Evolutionary conservation across 2,113 vertebrate genomes (phyloP).

Genomic region (Daboia siamensis): DNA sequence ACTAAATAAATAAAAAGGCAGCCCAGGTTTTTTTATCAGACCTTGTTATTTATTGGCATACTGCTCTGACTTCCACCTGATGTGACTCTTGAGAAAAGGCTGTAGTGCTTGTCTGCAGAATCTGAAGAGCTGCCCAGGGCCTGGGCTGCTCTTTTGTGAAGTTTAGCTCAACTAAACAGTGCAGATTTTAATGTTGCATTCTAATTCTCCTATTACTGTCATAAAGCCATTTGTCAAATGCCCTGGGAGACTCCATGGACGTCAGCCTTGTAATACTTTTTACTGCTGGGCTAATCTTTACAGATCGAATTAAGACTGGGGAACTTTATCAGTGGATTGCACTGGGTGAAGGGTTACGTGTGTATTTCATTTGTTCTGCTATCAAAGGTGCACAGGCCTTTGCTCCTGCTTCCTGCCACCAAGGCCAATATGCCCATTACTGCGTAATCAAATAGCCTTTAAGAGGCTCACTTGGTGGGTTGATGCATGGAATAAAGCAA

Average conservation of each 20-base stretch:
- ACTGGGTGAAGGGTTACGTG: conserved; percentile 40
- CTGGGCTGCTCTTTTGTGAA: conserved; percentile 2
- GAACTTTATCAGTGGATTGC: conserved; percentile 45
- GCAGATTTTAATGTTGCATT: conserved; percentile 63
- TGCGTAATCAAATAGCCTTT: conserved; percentile 7
- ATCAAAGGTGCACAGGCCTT: not conserved
- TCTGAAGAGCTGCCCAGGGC: conserved; percentile 7
- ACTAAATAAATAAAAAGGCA: not conserved
- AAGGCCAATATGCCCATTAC: not conserved
- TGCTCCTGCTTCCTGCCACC: not conserved
- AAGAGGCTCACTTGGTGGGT: conserved; percentile 30
- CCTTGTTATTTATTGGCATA: conserved; percentile 5
- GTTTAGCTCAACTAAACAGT: conserved; percentile 31
- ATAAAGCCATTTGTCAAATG: conserved; percentile 71
- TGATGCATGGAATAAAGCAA: conserved; percentile 20
- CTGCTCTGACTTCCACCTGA: not conserved
- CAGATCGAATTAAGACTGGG: conserved; percentile 67
- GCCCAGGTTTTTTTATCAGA: not conserved
- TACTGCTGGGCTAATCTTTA: conserved; percentile 65
- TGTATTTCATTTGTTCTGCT: conserved; percentile 6
- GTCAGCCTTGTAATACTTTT: conserved; percentile 56
- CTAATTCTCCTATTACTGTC: conserved; percentile 77
- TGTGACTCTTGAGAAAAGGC: not conserved
- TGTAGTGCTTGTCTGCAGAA: not conserved
- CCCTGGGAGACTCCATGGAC: conserved; percentile 49